Percentiles rank a stretch among this genome's conserved stretches.
Conservation (phyloP, 2,888 invertebrate species). For the Automeris io region DNA sequence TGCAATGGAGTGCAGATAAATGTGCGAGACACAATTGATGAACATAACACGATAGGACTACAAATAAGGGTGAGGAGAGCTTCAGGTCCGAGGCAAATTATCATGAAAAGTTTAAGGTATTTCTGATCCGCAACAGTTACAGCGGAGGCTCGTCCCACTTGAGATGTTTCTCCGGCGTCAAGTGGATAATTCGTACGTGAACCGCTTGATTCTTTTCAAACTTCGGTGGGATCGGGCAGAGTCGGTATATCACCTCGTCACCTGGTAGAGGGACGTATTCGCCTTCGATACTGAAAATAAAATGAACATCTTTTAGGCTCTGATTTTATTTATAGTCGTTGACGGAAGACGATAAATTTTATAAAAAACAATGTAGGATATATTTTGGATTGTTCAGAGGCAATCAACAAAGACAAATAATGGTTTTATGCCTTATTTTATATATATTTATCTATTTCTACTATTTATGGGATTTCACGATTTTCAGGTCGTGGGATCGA, state of each 20-base stretch:
- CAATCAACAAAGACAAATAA: no score
- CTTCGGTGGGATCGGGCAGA: conserved; percentile 92
- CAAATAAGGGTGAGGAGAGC: conserved; percentile 18
- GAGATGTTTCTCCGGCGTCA: conserved; percentile 87
- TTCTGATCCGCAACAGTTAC: conserved; percentile 27
- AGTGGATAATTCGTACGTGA: conserved; percentile 89
- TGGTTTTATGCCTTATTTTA: no score
- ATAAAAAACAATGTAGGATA: no score
- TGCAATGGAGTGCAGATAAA: no score
- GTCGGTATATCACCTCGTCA: conserved; percentile 89
- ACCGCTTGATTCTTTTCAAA: conserved; percentile 92
- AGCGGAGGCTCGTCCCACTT: conserved; percentile 83
- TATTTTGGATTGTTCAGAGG: no score
- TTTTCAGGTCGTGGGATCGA: no score
- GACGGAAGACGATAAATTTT: no score
- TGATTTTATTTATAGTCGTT: no score
- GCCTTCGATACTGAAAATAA: conserved; percentile 86
- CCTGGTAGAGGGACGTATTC: conserved; percentile 92
- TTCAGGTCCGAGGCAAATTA: conserved; percentile 27
- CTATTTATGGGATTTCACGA: no score
- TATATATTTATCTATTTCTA: no score
- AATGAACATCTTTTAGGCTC: neutral
- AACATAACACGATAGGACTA: conserved; percentile 6
- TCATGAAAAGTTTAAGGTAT: conserved; percentile 12
- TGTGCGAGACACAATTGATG: conserved; percentile 5